Evolutionary conservation across 2,113 vertebrate species (phyloP).

Genomic region (Uria aalge): DNA sequence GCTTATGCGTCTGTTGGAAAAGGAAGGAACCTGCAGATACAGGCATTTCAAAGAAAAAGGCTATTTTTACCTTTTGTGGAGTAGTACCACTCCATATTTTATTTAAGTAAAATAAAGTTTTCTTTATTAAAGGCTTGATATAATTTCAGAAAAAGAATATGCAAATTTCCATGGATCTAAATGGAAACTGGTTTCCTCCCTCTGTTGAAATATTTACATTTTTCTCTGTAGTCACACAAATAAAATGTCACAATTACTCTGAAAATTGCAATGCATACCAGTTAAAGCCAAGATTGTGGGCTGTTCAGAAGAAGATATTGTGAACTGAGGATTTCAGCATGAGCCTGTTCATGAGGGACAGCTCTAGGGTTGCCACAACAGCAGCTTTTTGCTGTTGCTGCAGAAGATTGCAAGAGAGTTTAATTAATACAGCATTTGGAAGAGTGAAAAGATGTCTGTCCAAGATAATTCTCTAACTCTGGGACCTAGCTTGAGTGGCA

Average conservation of each 20-base stretch:
- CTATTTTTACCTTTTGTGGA: background rate
- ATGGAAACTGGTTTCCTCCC: background rate
- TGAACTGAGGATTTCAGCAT: background rate
- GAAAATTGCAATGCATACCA: background rate
- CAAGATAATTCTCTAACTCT: slow-evolving; percentile 6
- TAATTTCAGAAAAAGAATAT: background rate
- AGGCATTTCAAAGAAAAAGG: background rate
- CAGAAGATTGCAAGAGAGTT: background rate
- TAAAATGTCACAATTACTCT: background rate
- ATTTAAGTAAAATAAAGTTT: background rate
- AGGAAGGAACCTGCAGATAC: background rate
- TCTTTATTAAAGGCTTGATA: background rate
- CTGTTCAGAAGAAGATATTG: background rate
- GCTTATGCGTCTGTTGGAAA: background rate
- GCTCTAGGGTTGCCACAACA: background rate
- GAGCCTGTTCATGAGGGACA: background rate
- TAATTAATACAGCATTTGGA: slow-evolving; percentile 13
- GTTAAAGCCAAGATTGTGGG: background rate
- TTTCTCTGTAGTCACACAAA: background rate
- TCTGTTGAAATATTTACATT: background rate
- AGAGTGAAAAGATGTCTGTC: slow-evolving; percentile 3
- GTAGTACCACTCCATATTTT: background rate
- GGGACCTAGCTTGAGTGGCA: background rate
- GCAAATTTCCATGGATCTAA: background rate
- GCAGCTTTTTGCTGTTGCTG: background rate